Conservation (phyloP, 2,888 invertebrate species). For the Drosophila limbata region DNA sequence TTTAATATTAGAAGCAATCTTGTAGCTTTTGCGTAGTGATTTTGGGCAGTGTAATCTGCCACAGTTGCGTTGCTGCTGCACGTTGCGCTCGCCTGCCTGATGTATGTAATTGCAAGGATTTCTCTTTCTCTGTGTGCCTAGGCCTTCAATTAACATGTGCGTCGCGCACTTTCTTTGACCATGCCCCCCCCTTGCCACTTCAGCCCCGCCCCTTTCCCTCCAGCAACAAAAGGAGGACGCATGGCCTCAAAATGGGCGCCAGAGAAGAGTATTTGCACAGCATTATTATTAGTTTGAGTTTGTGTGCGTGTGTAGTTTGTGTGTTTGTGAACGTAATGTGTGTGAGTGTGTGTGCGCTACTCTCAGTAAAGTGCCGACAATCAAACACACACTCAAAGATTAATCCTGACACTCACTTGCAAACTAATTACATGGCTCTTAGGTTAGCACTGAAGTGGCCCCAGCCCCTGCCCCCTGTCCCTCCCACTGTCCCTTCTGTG, state of each 20-base stretch:
- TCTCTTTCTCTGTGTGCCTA: constrained; percentile 46
- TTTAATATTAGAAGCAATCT: not conserved
- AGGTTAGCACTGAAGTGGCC: constrained; percentile 53
- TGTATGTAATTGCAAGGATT: constrained; percentile 30
- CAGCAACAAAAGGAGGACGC: constrained; percentile 9
- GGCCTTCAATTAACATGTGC: constrained; percentile 76
- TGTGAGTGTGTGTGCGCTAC: constrained; percentile 19
- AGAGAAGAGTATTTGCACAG: constrained; percentile 61
- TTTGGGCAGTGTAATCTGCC: constrained; percentile 37
- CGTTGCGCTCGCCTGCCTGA: constrained; percentile 9
- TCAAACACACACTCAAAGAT: constrained; percentile 79
- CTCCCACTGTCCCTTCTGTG: not conserved
- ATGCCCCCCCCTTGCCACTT: not conserved
- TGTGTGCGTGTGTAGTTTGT: constrained; percentile 21
- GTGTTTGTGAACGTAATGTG: not conserved
- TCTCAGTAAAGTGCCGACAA: constrained; percentile 68
- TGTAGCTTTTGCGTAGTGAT: not conserved
- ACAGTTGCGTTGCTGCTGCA: constrained; percentile 5
- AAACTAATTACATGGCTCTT: constrained; percentile 82
- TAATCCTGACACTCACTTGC: constrained; percentile 82
- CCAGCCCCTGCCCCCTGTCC: not conserved
- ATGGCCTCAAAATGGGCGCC: constrained; percentile 50
- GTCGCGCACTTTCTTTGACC: constrained; percentile 72
- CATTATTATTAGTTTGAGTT: constrained; percentile 60
- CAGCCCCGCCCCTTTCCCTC: not conserved